Evolutionary conservation across 2,797 vertebrate genomes (phyloP).

Genomic region (Saxicola maurus): DNA sequence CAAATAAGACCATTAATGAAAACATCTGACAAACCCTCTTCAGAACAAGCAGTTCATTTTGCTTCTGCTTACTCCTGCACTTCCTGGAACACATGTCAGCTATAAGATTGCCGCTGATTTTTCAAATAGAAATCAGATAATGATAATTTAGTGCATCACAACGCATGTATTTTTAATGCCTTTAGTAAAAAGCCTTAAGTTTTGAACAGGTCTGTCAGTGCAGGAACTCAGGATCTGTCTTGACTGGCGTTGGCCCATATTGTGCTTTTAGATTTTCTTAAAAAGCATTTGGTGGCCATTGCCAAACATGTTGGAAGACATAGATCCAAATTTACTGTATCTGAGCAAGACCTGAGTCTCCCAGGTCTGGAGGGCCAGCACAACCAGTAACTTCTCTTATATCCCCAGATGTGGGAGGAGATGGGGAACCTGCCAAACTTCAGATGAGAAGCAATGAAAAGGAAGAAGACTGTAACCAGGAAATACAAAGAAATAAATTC

Average conservation of each 20-base stretch:
- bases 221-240: not conserved
- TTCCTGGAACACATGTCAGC: not conserved
- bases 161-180: not conserved
- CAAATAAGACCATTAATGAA: not conserved
- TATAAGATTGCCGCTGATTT: not conserved
- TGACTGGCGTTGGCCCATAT: fast-evolving
- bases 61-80: not conserved
- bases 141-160: not conserved
- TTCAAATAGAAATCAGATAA: not conserved
- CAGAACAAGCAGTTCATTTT: not conserved
- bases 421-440: not conserved
- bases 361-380: not conserved
- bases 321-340: not conserved
- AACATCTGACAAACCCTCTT: not conserved
- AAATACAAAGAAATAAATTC: not conserved
- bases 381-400: not conserved
- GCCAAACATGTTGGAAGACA: not conserved
- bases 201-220: not conserved
- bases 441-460: not conserved
- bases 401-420: not conserved
- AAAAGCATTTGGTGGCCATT: not conserved
- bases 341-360: not conserved
- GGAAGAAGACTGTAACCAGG: not conserved
- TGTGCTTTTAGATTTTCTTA: not conserved
- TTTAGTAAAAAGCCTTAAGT: not conserved